These are phyloP conservation scores for Sesamia inferens DNA, from an alignment of 2,888 invertebrate species.

Conservation along the genomic window DNA sequence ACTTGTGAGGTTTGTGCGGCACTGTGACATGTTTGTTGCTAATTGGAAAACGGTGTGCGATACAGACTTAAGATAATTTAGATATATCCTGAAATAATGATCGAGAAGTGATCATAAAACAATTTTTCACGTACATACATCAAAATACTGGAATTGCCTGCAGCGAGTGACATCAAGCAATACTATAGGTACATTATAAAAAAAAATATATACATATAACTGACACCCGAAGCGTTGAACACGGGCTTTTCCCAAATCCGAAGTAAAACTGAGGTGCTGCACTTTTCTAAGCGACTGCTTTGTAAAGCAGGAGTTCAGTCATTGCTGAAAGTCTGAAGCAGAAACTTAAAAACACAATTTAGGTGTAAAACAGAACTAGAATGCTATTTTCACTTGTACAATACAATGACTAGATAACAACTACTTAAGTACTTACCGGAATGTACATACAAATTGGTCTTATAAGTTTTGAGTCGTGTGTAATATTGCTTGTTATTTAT, in stretches of 20 bases:
- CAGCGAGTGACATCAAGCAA: no score
- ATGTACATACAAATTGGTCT: no score
- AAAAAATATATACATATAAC: no score
- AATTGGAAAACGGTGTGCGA: conserved; percentile 39
- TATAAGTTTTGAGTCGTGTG: neutral
- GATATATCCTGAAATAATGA: conserved; percentile 24
- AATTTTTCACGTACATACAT: neutral
- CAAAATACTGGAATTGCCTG: no score
- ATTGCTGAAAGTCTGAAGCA: neutral
- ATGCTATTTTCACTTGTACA: neutral
- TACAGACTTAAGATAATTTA: conserved; percentile 32
- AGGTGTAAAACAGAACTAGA: neutral
- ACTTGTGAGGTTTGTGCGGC: conserved; percentile 31
- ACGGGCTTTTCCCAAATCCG: neutral
- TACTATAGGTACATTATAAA: no score
- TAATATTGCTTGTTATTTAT: neutral
- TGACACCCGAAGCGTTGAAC: neutral
- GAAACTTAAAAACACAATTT: neutral
- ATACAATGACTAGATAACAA: neutral
- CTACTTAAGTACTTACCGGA: no score
- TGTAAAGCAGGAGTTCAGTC: neutral
- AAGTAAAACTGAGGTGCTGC: neutral
- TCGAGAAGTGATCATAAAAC: neutral
- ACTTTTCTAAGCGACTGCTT: neutral
- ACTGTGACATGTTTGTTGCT: conserved; percentile 39